Evolutionary conservation across 2,888 invertebrate species (phyloP), one percentile per base, ranked within the genome.

Genomic region (Idaea straminata): DNA sequence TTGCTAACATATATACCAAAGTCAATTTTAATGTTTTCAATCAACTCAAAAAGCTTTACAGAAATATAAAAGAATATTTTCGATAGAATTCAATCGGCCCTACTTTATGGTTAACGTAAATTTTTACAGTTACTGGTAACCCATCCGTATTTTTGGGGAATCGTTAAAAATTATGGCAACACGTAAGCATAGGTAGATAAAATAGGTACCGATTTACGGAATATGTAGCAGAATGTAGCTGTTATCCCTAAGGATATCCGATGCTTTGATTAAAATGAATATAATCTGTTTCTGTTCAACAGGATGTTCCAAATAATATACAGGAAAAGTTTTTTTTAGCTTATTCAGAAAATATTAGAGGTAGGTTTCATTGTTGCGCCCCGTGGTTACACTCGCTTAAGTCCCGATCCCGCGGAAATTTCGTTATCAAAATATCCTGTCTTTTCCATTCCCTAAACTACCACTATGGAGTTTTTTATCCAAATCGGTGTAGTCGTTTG

Each of bases 101-200:
- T 36, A 64, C 66, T 66, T 69, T 67, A 69, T 64, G 64, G 57
- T 59, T 34, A 60, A 64, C 62, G 71, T 71, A 71, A 67, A 67
- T 69, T 69, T 72, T 72, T 70, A 72, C 67, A 61, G 59, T 25
- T 63, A 62, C 63, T 68, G 66, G 65, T 72, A 47, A 47, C 47
- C 47, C 47, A 47, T 47, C 47, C 47, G 47, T 47, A 6, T 47
- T 47, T 47, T 47, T 47, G 47, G 47, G 47, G 47, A 47, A 47
- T 66, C 66, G 63, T 71, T 69, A 68, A 71, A 73, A 68, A 64
- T 70, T 61, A 73, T 57, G 61, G 15, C 61, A 47, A 47, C 47
- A 47, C 47, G 47, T 47, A 47, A 47, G 47, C 13, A 47, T 47
- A 47, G 47, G 47, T 47, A 10, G 7, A 4, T 47, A 47, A 47